Base-by-base conservation (phyloP, 2,797 vertebrate genomes). In the Gymnodraco acuticeps region DNA sequence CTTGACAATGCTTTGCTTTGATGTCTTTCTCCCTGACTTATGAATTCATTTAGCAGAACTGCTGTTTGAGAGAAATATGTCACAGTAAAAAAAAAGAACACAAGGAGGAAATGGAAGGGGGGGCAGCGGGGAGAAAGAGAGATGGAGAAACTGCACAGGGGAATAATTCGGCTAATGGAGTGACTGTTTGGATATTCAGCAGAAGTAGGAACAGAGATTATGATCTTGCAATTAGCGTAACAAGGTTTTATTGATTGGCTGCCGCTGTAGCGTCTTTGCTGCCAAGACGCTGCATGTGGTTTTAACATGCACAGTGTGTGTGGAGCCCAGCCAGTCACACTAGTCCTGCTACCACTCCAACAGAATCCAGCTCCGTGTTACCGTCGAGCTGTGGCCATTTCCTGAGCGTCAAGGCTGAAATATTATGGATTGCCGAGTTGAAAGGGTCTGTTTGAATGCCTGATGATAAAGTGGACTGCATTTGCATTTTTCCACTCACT, bases 221-320 rank as follows among this genome's bases (percentile, higher is more conserved):
- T 95, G 94, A 95, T 95, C 94, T 94, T 77, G 93, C 94, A 95
- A 95, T 95, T 95, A 95, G 93, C 79, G 93, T 94, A 95, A 95
- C 94, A 94, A 94, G 94, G 90, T 94, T 95, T 94, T 95, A 95
- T 95, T 95, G 94, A 95, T 95, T 93, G 93, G 93, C 91, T 92
- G 88, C 88, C 76, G 90, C 91, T 89, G 89, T 89, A 85, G 89
- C 80, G 81, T 94, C 86, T 87, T 84, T 77, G 80, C 92, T 95
- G 94, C 93, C 93, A 93, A 93, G 92, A 87, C 82, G 70, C 87
- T 72, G 90, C 83, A 93, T 92, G 90, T 93, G 93, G 92, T 92
- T 93, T 90, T 90, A 93, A 85, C 89, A 91, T 93, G 90, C 90
- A 83, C 81, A 72, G 80, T 89, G 84, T 91, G 84, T 85, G 78